Base-by-base conservation (phyloP, 2,797 vertebrate genomes). In the Betta splendens region DNA sequence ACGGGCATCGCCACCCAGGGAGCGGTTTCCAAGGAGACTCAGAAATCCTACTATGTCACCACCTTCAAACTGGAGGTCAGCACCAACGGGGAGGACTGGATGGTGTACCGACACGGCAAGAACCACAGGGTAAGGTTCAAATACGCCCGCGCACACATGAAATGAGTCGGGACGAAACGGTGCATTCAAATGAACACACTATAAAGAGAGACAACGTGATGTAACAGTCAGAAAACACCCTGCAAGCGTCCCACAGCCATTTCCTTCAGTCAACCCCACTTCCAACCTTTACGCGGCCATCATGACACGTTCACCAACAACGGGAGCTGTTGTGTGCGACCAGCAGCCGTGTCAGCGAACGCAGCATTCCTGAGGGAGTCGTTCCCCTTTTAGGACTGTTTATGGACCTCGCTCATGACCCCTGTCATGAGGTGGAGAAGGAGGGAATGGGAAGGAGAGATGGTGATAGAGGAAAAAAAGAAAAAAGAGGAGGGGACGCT, bases 71-170 rank as follows among this genome's bases (percentile, higher is more conserved):
- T 99, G 86, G 98, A 99, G 83, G 93, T 98, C 91, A 99, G 98
- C 93, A 98, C 97, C 52, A 98, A 98, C 0, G 97, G 98, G 0
- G 97, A 99, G 65, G 98, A 98, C 90, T 99, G 98, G 98, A 99
- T 98, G 96, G 92, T 96, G 61, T 98, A 97, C 85, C 90, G 98
- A 2, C 95, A 99, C 0, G 96, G 96, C 84, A 99, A 98, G 87
- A 99, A 98, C 85, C 97, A 98, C 86, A 98, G 98, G 95, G 98
- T 98, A 91, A 25, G 63, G 15, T n/a, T 29, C 50, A 32, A 17
- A 21, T 12, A 11, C 17, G 28, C 32, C 38, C 12, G 42, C 32
- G 3, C 11, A 10, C 20, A 9, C n/a, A 21, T 9, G 16, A 36
- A 33, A 15, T 9, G 13, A 33, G 12, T 33, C 31, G 15, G 25